Base-by-base conservation (phyloP, 2,113 vertebrate genomes). In the Mesoclemmys tuberculata region DNA sequence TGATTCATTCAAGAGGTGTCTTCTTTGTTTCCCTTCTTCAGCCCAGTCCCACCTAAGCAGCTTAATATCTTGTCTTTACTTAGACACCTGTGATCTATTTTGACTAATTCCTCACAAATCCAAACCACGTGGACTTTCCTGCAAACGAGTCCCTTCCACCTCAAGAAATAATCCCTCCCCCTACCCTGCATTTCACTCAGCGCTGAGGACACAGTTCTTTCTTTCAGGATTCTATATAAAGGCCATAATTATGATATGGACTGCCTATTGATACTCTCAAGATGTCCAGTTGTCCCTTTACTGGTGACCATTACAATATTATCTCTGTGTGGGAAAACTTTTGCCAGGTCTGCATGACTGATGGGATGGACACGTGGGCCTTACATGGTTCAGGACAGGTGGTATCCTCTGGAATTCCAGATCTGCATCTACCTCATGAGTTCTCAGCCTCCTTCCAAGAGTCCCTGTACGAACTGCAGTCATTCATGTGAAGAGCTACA, bases 391-490 rank as follows among this genome's bases (percentile, higher is more conserved):
- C 31, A 64, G 31, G 61, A 19, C 61, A 64, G 61, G 61, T n/a
- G 0, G 27, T 84, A 22, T 14, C 90, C 22, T 19, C 14, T 16
- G 41, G 61, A 81, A 81, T 81, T 92, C 24, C 27, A 18, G 26
- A 64, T 35, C 31, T 35, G 13, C 61, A 64, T 55, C 8, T 82
- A 78, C 10, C 55, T 49, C 29, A 31, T 6, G 5, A 48, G 2
- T n/a, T 89, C 82, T 87, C 81, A 16, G n/a, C 56, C 55, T 16
- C 31, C 61, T 84, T 85, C 77, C 2, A 24, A n/a, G 52, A 48
- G 41, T 12, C 16, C 1, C 1, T 8, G 19, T 31, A 16, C 56
- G n/a, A 80, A 77, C 24, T 54, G 12, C 8, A 3, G 1, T 10
- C 58, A 27, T n/a, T 85, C 8, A 64, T 35, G 14, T 64, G 7